Evolutionary conservation across 2,888 invertebrate genomes (phyloP).

Genomic region (Drosophila paranaensis): DNA sequence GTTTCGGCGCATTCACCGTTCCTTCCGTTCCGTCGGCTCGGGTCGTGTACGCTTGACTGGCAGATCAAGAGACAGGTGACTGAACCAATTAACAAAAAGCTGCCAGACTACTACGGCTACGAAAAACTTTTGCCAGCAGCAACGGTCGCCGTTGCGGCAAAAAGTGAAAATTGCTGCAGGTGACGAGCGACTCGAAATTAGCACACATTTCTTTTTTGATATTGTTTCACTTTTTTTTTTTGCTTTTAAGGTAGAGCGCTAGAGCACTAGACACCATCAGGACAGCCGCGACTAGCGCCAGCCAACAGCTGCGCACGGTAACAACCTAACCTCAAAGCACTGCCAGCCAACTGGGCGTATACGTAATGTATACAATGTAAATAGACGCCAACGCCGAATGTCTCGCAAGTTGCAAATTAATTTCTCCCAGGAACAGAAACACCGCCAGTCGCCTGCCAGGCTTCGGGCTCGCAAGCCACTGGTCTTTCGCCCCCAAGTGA

Average conservation of each 20-base stretch:
- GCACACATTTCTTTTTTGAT: constrained; percentile 57
- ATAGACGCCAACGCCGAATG: constrained; percentile 80
- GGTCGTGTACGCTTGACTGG: constrained; percentile 77
- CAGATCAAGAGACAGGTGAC: constrained; percentile 83
- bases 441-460: constrained; percentile 34
- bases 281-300: neutral
- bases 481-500: constrained; percentile 19
- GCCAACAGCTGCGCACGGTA: constrained; percentile 64
- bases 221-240: neutral
- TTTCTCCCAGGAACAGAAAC: constrained; percentile 79
- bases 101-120: constrained; percentile 46
- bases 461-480: constrained; percentile 8
- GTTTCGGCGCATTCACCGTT: constrained; percentile 34
- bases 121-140: constrained; percentile 58
- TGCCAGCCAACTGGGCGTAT: constrained; percentile 56
- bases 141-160: constrained; percentile 35
- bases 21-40: constrained; percentile 31
- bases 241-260: constrained; percentile 25
- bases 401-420: constrained; percentile 83
- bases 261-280: constrained; percentile 15
- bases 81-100: constrained; percentile 83
- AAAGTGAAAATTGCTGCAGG: constrained; percentile 73
- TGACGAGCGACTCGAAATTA: constrained; percentile 75
- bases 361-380: constrained; percentile 79
- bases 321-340: constrained; percentile 55